Evolutionary conservation across 2,797 vertebrate genomes (phyloP).

Genomic region (Zonotrichia albicollis): DNA sequence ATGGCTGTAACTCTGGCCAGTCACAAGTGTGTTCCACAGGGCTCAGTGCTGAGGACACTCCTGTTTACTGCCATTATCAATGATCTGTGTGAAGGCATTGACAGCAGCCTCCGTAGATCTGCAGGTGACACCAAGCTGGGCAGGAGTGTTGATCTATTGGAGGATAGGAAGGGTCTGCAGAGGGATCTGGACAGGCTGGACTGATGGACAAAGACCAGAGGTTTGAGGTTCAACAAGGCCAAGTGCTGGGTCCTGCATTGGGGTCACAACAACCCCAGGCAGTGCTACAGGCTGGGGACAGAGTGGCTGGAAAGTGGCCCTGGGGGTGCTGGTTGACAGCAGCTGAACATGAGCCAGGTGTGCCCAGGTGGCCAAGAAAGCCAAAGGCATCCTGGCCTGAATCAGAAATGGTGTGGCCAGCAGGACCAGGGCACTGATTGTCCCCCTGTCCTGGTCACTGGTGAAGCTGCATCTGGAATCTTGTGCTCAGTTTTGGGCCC

Average conservation of each 20-base stretch:
- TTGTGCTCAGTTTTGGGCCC: not conserved
- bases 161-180: not conserved
- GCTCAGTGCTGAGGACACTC: not conserved
- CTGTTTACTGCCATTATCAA: not conserved
- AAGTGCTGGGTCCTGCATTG: not conserved
- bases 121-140: not conserved
- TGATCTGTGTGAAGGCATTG: rapidly evolving
- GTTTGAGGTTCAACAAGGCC: not conserved
- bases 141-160: not conserved
- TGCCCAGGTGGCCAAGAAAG: not conserved
- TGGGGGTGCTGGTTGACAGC: not conserved
- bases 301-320: not conserved
- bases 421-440: not conserved
- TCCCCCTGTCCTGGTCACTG: too few relatives aligned
- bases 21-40: not conserved
- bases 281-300: not conserved
- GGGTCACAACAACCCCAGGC: not conserved
- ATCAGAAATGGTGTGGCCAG: not conserved
- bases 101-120: rapidly evolving
- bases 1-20: not conserved
- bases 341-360: not conserved
- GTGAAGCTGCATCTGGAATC: not conserved
- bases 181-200: not conserved
- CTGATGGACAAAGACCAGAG: rapidly evolving
- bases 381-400: rapidly evolving